Evolutionary conservation across 2,888 invertebrate genomes (phyloP), one percentile per base, ranked within the genome.

Genomic region (Anaspis maculata): DNA sequence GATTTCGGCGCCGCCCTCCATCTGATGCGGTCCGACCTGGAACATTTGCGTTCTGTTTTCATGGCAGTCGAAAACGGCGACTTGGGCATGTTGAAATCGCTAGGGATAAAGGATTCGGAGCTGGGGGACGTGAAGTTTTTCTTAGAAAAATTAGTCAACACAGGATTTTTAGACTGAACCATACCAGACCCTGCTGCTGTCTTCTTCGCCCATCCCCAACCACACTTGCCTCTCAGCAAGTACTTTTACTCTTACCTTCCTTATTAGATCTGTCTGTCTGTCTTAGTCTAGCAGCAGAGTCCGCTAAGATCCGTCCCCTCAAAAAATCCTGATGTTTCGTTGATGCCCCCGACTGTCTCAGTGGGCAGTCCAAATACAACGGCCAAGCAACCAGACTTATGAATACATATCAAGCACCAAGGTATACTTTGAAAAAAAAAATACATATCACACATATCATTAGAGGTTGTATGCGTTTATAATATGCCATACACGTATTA

Each of bases 11-110:
- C 85, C n/a, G 85, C 86, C 11, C 68, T 88, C 25, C 85, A 87
- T 57, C 68, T 88, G 62, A 83, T 79, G 83, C 74, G 90, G 46
- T 83, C 88, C 3, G 92, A 92, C 60, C 68, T 92, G 61, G 92
- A 92, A 60, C 92, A 92, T 60, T 73, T 94, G 41, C 84, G 92
- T 63, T 89, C 89, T 2, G 91, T 94, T 15, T 91, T 94, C 68
- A 88, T 91, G 83, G 92, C 92, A 6, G 91, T 92, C 16, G 92
- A 92, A 65, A 91, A 91, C 62, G 92, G 92, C 9, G 92, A 94
- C 64, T 73, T 92, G 41, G 90, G 91, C 39, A 89, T 91, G 85
- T 72, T 94, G 39, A 91, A 91, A 61, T 89, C 90, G 7, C 74
- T 94, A 42, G 92, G 92, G 48, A 92, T 94, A 67, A 91, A 92